Percentiles rank a stretch among this genome's conserved stretches.
These are phyloP conservation scores for Neosilurus mollespiculum DNA, from an alignment of 2,797 vertebrate genomes.

Conservation along the genomic window DNA sequence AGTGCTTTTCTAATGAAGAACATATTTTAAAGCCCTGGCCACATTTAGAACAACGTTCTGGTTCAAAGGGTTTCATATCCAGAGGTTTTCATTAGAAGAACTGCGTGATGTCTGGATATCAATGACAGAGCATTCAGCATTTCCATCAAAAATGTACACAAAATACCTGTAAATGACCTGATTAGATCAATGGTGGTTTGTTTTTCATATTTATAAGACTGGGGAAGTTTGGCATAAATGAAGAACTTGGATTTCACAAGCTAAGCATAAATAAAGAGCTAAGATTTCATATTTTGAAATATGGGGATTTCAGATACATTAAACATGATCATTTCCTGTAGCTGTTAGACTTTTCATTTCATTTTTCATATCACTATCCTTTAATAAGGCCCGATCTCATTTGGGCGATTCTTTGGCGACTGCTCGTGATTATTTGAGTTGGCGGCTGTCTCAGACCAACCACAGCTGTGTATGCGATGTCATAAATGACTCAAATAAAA, in stretches of 20 bases:
- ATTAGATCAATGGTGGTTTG: not conserved
- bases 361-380: too few relatives aligned
- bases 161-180: not conserved
- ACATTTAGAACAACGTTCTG: slow-evolving; percentile 16
- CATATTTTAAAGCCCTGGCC: slow-evolving; percentile 24
- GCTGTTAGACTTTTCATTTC: not conserved
- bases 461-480: too few relatives aligned
- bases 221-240: not conserved
- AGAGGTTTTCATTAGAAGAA: slow-evolving; percentile 17
- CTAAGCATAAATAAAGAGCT: not conserved
- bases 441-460: too few relatives aligned
- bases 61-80: not conserved
- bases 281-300: not conserved
- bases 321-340: not conserved
- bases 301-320: not conserved
- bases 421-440: too few relatives aligned
- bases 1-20: not conserved
- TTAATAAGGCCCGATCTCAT: too few relatives aligned
- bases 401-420: too few relatives aligned
- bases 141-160: not conserved
- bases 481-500: too few relatives aligned
- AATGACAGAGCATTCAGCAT: not conserved
- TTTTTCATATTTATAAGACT: not conserved
- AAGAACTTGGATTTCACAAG: not conserved
- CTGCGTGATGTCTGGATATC: slow-evolving; percentile 4